Conservation (phyloP, 2,113 vertebrate genomes). For the Oreochromis tanganicae region DNA sequence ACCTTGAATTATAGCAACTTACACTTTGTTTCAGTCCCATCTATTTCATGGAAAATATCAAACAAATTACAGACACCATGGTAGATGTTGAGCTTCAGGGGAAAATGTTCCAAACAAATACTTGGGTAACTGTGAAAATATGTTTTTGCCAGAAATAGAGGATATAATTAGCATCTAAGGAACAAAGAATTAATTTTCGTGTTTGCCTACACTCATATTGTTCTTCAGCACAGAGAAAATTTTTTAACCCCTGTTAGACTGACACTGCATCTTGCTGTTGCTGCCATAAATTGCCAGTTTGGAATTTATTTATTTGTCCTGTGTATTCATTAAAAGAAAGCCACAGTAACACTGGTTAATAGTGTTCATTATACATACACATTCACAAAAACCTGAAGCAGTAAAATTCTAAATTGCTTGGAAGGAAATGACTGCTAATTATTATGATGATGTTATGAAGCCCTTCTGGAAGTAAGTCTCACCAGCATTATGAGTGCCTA, state of each 20-base stretch:
- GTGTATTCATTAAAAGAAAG: background rate
- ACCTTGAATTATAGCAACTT: conserved; percentile 75
- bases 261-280: background rate
- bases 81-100: conserved; percentile 35
- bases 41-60: conserved; percentile 57
- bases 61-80: conserved; percentile 42
- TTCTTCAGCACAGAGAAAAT: background rate
- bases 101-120: background rate
- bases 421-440: background rate
- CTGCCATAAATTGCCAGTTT: background rate
- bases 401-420: background rate
- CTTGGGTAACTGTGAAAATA: background rate
- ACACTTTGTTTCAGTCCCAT: conserved; percentile 62
- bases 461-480: background rate
- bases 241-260: background rate
- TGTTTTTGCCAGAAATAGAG: conserved; percentile 6
- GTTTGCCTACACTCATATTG: conserved; percentile 34
- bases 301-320: background rate
- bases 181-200: conserved; percentile 42
- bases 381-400: background rate
- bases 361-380: background rate
- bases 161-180: conserved; percentile 28
- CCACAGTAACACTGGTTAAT: background rate
- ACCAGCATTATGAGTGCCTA: background rate
- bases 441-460: background rate